Evolutionary conservation across 2,888 invertebrate genomes (phyloP).

Genomic region (Elmis aenea): DNA sequence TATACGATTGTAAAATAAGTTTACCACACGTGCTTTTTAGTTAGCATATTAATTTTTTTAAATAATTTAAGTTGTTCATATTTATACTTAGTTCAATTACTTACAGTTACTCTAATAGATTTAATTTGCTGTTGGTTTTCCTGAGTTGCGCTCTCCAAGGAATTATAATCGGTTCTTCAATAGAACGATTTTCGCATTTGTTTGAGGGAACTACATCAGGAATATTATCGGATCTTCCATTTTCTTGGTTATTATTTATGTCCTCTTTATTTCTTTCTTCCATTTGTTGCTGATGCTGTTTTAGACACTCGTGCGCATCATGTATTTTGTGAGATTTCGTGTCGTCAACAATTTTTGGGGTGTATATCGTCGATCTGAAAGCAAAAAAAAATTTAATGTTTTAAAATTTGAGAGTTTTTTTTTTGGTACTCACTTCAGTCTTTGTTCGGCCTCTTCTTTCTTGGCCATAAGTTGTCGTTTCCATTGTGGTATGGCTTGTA

Average conservation of each 20-base stretch:
- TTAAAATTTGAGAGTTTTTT: too few relatives aligned
- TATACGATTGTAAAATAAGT: too few relatives aligned
- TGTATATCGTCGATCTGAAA: conserved; percentile 62
- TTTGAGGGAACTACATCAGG: conserved; percentile 23
- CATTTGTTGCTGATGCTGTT: conserved; percentile 42
- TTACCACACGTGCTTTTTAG: too few relatives aligned
- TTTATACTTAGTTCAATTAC: too few relatives aligned
- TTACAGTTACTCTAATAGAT: conserved; percentile 62
- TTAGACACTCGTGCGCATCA: conserved; percentile 42
- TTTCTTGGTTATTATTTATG: conserved; percentile 43
- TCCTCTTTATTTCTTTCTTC: conserved; percentile 35
- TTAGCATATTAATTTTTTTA: too few relatives aligned
- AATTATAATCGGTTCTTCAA: conserved; percentile 58
- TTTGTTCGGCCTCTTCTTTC: conserved; percentile 72
- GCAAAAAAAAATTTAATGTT: conserved; percentile 7
- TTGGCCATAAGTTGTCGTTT: conserved; percentile 83
- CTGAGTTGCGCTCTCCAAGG: conserved; percentile 86
- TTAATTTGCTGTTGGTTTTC: conserved; percentile 86
- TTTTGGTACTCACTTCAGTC: conserved; percentile 73
- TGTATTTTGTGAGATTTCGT: conserved; percentile 47
- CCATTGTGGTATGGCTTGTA: conserved; percentile 90
- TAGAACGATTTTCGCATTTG: conserved; percentile 12
- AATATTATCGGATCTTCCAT: conserved; percentile 31
- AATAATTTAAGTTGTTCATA: too few relatives aligned
- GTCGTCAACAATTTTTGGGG: conserved; percentile 64